These are phyloP conservation scores for Sinosuthora webbiana DNA, from an alignment of 2,113 vertebrate species.

Conservation along the genomic window DNA sequence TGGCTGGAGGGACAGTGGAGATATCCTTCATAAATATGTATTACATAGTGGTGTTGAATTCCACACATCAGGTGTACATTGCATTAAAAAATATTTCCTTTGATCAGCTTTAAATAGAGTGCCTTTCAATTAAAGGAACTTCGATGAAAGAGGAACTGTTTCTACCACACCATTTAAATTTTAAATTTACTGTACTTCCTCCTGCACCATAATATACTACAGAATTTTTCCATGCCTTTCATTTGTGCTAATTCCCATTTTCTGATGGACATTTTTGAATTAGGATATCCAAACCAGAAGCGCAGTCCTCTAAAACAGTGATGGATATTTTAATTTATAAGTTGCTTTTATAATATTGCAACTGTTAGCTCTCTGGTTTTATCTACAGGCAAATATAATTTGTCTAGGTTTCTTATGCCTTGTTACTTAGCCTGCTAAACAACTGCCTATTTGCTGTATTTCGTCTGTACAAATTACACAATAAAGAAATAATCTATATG, in stretches of 20 bases:
- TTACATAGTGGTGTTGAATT: conserved; percentile 41
- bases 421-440: background rate
- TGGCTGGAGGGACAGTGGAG: conserved; percentile 6
- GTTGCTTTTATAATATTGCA: background rate
- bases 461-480: background rate
- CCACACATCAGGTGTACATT: background rate
- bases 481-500: background rate
- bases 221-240: background rate
- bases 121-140: background rate
- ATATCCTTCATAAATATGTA: conserved; percentile 58
- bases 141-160: background rate
- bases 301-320: background rate
- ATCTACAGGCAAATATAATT: background rate
- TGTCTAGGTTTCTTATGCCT: background rate
- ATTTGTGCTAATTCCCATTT: background rate
- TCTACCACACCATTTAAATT: background rate
- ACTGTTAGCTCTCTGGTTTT: background rate
- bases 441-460: background rate
- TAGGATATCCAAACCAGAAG: background rate
- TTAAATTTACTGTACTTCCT: background rate
- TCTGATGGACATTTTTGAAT: background rate
- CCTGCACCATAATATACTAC: background rate
- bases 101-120: conserved; percentile 12
- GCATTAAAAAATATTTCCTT: conserved; percentile 32
- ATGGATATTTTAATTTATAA: background rate